Evolutionary conservation across 2,797 vertebrate genomes (phyloP).

Genomic region (Pangasius mekongensis): DNA sequence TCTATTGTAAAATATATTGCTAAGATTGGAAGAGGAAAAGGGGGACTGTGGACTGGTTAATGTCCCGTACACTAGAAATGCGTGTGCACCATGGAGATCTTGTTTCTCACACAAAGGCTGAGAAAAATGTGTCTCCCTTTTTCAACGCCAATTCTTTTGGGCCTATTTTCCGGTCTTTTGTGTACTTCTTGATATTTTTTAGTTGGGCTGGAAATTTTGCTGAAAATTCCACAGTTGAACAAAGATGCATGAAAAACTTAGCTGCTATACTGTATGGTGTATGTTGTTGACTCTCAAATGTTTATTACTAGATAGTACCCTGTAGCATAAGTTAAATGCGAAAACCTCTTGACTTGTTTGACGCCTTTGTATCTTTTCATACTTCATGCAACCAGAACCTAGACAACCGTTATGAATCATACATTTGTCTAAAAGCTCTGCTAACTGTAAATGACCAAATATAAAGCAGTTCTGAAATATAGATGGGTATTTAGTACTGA

Average conservation of each 20-base stretch:
- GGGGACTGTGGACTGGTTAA: not conserved
- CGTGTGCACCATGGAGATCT: not conserved
- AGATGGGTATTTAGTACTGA: not conserved
- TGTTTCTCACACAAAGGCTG: not conserved
- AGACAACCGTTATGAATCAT: not conserved
- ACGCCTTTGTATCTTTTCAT: not conserved
- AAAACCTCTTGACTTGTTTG: not conserved
- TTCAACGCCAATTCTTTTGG: not conserved
- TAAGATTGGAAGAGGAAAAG: not conserved
- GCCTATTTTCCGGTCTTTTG: not conserved
- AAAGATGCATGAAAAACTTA: not conserved
- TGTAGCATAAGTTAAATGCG: not conserved
- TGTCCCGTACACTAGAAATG: not conserved
- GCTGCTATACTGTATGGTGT: not conserved
- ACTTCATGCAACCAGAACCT: not conserved
- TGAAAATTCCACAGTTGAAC: not conserved
- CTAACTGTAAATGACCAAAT: not conserved
- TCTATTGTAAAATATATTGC: not conserved
- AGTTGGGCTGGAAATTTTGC: not conserved
- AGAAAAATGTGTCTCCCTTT: not conserved
- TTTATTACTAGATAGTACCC: not conserved
- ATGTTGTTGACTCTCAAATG: not conserved
- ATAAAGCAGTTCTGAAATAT: not conserved
- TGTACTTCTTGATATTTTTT: not conserved
- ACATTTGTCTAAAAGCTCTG: not conserved